These are phyloP conservation scores for Dysmachus trigonus DNA, from an alignment of 2,888 invertebrate species.

Conservation along the genomic window DNA sequence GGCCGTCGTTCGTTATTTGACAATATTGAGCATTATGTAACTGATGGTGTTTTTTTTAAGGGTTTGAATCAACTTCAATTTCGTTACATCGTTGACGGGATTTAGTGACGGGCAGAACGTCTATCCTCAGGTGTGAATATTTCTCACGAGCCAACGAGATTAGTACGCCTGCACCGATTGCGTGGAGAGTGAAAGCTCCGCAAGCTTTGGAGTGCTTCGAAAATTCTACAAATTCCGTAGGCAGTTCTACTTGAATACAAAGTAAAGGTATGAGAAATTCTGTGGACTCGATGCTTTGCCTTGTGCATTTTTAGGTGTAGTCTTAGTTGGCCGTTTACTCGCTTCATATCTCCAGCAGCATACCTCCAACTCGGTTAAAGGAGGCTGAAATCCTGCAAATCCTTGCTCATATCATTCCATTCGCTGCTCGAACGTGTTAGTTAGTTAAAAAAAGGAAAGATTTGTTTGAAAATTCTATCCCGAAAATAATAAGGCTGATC, in stretches of 20 bases:
- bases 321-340: conserved; percentile 32
- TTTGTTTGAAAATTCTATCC: neutral
- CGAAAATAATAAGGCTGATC: neutral
- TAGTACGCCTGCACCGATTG: conserved; percentile 10
- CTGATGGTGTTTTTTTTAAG: neutral
- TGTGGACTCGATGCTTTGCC: neutral
- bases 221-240: neutral
- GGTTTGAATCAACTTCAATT: neutral
- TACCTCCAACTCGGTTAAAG: neutral
- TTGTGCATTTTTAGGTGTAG: conserved; percentile 7
- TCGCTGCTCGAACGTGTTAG: neutral
- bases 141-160: neutral
- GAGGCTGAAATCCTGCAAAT: neutral
- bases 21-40: neutral
- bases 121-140: neutral
- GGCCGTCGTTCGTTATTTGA: neutral
- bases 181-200: neutral
- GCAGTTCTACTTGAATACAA: neutral
- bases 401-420: neutral
- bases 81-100: neutral
- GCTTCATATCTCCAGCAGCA: neutral
- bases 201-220: neutral
- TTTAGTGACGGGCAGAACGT: neutral
- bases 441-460: neutral
- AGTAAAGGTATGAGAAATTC: neutral